Conservation (phyloP, 2,113 vertebrate species). For the Ailuropoda melanoleuca region DNA sequence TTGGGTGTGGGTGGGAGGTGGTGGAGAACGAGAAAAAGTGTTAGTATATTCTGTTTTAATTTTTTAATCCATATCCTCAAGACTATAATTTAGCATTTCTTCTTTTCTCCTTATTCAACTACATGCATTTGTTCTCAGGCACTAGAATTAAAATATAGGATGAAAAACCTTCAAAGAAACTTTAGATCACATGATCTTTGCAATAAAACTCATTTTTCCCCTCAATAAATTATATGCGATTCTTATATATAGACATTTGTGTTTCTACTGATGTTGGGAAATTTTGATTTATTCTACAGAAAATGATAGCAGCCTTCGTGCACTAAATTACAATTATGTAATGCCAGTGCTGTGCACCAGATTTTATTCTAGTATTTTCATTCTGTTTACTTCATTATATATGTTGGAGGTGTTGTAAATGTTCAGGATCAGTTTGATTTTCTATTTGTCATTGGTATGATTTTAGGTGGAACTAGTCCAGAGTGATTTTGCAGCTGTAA, state of each 20-base stretch:
- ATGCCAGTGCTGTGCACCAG: background rate
- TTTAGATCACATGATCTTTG: background rate
- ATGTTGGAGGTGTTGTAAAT: background rate
- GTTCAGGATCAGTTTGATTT: background rate
- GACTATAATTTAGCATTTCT: background rate
- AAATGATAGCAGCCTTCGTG: background rate
- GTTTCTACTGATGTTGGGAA: background rate
- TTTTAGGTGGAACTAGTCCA: background rate
- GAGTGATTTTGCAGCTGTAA: background rate
- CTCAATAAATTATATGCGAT: background rate
- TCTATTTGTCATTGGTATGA: background rate
- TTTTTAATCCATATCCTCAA: background rate
- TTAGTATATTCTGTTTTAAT: background rate
- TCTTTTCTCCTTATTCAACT: background rate
- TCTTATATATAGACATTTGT: background rate
- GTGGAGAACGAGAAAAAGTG: background rate
- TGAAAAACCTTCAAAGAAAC: background rate
- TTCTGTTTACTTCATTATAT: background rate
- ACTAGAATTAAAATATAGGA: background rate
- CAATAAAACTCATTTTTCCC: background rate
- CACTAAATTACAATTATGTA: background rate
- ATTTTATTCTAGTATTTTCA: background rate
- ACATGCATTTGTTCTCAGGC: background rate
- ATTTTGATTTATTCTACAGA: background rate
- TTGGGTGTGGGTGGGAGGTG: background rate